Conservation (phyloP, 2,797 vertebrate species). For the Bucorvus abyssinicus region DNA sequence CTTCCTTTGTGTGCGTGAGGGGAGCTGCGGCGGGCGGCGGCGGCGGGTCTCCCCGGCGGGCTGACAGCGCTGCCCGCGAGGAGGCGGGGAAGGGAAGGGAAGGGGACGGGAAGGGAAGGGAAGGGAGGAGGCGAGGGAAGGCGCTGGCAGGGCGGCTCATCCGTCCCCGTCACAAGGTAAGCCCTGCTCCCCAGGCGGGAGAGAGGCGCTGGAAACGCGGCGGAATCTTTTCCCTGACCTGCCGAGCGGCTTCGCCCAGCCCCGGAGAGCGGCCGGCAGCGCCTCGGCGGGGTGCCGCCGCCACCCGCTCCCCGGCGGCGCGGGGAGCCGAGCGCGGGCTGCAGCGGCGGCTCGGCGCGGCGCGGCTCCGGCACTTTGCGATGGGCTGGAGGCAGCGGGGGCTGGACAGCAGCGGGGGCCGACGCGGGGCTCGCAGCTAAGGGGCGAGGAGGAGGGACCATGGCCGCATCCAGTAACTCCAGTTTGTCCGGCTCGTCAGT, state of each 20-base stretch:
- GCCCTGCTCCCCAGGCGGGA: not conserved
- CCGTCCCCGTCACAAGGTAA: slow-evolving; percentile 30
- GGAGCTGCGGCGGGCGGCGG: slow-evolving; percentile 15
- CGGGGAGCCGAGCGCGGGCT: slow-evolving; percentile 18
- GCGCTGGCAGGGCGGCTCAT: slow-evolving; percentile 39
- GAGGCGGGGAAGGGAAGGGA: slow-evolving; percentile 40
- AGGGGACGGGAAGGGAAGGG: not conserved
- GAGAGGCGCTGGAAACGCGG: not conserved
- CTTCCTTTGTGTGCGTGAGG: slow-evolving; percentile 76
- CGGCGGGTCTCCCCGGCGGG: slow-evolving; percentile 2
- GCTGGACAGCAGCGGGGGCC: slow-evolving; percentile 71
- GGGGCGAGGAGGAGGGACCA: slow-evolving; percentile 70
- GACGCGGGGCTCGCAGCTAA: slow-evolving; percentile 65
- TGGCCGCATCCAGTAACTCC: slow-evolving; percentile 98
- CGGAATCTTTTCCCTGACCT: not conserved
- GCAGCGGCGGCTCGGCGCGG: slow-evolving; percentile 50
- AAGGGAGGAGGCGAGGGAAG: slow-evolving; percentile 43
- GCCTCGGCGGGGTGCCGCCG: slow-evolving; percentile 18
- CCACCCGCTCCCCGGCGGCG: slow-evolving; percentile 14
- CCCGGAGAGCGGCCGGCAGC: slow-evolving; percentile 47
- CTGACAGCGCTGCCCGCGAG: slow-evolving; percentile 51
- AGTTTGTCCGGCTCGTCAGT: slow-evolving; percentile 96
- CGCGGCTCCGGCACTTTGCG: slow-evolving; percentile 41
- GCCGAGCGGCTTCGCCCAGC: not conserved
- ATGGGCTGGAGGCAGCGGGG: slow-evolving; percentile 80